phyloP scores from a whole-genome alignment of 2,888 invertebrate genomes.

The Ecliptopera silaceata region DNA sequence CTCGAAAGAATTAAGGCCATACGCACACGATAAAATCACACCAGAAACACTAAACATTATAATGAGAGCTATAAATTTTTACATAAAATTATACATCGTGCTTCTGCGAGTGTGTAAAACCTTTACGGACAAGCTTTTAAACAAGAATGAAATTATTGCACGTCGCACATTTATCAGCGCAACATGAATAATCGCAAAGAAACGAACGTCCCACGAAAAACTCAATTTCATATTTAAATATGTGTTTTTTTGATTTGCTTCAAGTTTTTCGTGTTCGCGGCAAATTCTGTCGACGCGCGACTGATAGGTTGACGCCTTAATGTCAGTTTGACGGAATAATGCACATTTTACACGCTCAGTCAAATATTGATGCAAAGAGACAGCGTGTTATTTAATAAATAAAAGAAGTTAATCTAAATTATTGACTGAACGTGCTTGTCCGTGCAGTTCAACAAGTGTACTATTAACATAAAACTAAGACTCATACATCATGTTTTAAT shows the following conservation, averaged over 20 bases:
- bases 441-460: slow-evolving; percentile 21
- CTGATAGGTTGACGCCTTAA: slow-evolving; percentile 31
- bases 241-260: slow-evolving; percentile 59
- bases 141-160: slow-evolving; percentile 77
- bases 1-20: slow-evolving; percentile 45
- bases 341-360: slow-evolving; percentile 32
- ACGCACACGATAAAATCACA: slow-evolving; percentile 51
- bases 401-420: slow-evolving; percentile 18
- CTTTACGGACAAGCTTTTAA: slow-evolving; percentile 67
- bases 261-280: slow-evolving; percentile 29
- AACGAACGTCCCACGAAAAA: slow-evolving; percentile 75
- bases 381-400: slow-evolving; percentile 22
- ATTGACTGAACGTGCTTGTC: slow-evolving; percentile 31
- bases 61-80: slow-evolving; percentile 63
- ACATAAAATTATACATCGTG: slow-evolving; percentile 51
- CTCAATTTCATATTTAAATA: slow-evolving; percentile 79
- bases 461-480: slow-evolving; percentile 24
- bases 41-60: slow-evolving; percentile 56
- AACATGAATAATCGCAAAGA: slow-evolving; percentile 74
- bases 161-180: slow-evolving; percentile 75
- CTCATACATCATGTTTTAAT: slow-evolving; percentile 26
- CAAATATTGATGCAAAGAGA: slow-evolving; percentile 19
- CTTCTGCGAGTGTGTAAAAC: slow-evolving; percentile 53
- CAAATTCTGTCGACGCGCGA: slow-evolving; percentile 32
- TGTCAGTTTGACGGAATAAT: slow-evolving; percentile 27